Evolutionary conservation across 2,113 vertebrate species (phyloP), one percentile per base, ranked within the genome.

Genomic region (Megalops atlanticus): DNA sequence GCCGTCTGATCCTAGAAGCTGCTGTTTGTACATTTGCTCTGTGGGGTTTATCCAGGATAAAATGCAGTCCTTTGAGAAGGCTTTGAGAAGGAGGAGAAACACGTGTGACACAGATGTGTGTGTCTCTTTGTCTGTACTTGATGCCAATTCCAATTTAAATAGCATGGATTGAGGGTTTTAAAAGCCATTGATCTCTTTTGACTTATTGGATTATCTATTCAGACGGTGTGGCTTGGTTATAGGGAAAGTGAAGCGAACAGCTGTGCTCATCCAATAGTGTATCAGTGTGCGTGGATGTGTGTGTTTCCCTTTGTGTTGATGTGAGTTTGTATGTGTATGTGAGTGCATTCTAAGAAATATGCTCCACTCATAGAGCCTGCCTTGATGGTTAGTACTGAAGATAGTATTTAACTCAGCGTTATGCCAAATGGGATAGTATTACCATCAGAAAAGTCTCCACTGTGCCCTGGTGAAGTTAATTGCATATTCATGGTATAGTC

Each of bases 151-250:
- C 6, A 54, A 47, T 47, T 82, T 54, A 49, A 40, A 83, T 21
- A 24, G 70, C n/a, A 38, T 10, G 27, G 31, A 79, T 54, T 69
- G 43, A 2, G 14, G 74, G 36, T 27, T 40, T n/a, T 36, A 69
- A 36, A 49, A 21, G 69, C 49, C 27, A 75, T 74, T 70, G 77
- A 73, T 83, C 77, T 74, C 58, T 64, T 58, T 45, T 43, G 69
- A 75, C 76, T 79, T 4, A 69, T 49, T 79, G 77, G 38, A 38
- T 79, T 69, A 79, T 75, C 52, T 75, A 5, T 38, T 4, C 36
- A 49, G 24, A 74, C 54, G 41, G 27, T n/a, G 39, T 40, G 40
- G 24, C 27, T 15, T 43, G 49, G 27, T 54, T 21, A 36, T 15
- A 41, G 35, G 21, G 35, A 73, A 12, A 54, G 45, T 10, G 33